Conservation (phyloP, 2,113 vertebrate genomes). For the Apistogramma diplotaenia region DNA sequence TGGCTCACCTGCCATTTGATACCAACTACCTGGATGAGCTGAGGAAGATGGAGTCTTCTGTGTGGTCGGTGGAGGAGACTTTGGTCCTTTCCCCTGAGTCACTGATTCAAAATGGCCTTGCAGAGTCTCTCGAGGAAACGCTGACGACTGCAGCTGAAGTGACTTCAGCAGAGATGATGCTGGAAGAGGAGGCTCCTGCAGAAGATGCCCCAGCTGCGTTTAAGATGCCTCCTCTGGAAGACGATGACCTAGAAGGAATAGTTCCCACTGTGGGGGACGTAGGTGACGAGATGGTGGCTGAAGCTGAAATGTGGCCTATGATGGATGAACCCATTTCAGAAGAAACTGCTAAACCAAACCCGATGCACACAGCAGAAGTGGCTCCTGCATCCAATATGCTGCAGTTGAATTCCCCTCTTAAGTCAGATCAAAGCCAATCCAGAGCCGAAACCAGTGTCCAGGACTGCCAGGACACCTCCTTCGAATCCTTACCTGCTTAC, state of each 20-base stretch:
- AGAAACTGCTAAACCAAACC: neutral
- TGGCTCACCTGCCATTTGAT: slow-evolving; percentile 62
- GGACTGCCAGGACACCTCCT: slow-evolving; percentile 59
- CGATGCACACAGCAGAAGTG: neutral
- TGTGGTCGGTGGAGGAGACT: slow-evolving; percentile 73
- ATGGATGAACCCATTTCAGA: neutral
- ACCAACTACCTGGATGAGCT: slow-evolving; percentile 63
- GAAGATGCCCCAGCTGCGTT: neutral
- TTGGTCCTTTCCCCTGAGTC: slow-evolving; percentile 52
- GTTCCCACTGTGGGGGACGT: neutral
- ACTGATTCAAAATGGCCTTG: slow-evolving; percentile 11
- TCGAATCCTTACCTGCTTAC: slow-evolving; percentile 68
- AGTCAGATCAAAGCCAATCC: neutral
- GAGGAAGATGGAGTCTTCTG: slow-evolving; percentile 63
- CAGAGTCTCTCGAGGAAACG: neutral
- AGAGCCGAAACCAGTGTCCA: neutral
- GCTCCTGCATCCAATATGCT: neutral
- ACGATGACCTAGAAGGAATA: neutral
- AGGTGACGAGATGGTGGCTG: neutral
- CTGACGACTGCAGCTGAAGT: neutral
- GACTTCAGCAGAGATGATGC: neutral
- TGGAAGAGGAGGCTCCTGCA: neutral
- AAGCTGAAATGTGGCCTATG: neutral
- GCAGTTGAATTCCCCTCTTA: neutral
- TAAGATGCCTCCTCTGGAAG: neutral